These are phyloP conservation scores for Galeruca laticollis DNA, from an alignment of 2,888 invertebrate genomes.

Conservation along the genomic window DNA sequence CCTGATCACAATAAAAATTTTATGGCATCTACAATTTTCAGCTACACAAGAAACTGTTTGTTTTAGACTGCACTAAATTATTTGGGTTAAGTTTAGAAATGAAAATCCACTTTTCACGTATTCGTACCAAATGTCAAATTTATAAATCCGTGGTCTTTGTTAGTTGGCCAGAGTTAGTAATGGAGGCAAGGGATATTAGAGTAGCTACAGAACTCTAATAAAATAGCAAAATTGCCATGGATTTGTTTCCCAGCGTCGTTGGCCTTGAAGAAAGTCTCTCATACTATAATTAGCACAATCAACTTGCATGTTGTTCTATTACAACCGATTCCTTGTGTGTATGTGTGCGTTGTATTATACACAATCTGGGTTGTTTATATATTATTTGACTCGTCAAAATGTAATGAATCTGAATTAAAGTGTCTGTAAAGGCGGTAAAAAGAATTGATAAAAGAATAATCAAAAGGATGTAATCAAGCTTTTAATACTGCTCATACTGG, in stretches of 20 bases:
- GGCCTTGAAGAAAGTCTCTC: constrained; percentile 58
- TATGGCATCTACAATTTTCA: too few species aligned
- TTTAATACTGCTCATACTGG: background rate
- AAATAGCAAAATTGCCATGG: constrained; percentile 11
- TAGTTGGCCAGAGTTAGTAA: background rate
- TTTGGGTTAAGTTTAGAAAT: background rate
- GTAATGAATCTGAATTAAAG: constrained; percentile 7
- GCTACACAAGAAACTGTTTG: too few species aligned
- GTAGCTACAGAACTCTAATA: background rate
- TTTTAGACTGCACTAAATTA: background rate
- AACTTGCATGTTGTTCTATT: constrained; percentile 56
- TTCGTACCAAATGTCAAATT: too few species aligned
- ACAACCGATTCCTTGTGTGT: constrained; percentile 26
- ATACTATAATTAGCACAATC: constrained; percentile 61
- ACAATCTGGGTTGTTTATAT: constrained; percentile 12
- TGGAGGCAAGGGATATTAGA: background rate
- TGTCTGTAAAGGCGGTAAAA: constrained; percentile 6
- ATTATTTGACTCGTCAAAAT: constrained; percentile 14
- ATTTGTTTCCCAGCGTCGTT: constrained; percentile 37
- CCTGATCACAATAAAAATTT: too few species aligned
- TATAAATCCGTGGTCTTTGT: background rate
- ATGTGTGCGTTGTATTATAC: background rate
- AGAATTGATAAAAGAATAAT: background rate
- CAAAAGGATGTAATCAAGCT: background rate
- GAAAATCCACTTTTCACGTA: background rate